Percentiles rank a stretch among this genome's conserved stretches.
Conservation (phyloP, 2,113 vertebrate species). For the Glaucidium brasilianum region DNA sequence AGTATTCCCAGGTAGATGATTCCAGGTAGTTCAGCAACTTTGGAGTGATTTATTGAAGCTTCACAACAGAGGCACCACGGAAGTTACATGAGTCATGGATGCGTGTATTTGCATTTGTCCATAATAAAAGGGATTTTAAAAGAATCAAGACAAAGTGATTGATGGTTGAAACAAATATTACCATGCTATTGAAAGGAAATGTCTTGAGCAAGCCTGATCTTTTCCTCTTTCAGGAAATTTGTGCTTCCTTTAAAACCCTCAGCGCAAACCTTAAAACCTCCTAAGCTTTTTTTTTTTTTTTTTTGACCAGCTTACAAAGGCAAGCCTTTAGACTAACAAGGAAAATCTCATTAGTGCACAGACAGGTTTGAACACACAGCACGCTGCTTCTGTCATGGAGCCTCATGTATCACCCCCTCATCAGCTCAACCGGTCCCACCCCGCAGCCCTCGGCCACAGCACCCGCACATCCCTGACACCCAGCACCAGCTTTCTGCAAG, state of each 20-base stretch:
- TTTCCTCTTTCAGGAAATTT: background rate
- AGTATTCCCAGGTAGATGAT: background rate
- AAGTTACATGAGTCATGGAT: background rate
- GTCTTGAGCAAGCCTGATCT: background rate
- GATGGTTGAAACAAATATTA: background rate
- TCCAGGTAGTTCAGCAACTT: background rate
- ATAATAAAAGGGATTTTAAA: background rate
- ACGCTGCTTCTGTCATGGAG: accelerated
- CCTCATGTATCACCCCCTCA: background rate
- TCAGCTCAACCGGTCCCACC: accelerated
- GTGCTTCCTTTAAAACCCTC: background rate
- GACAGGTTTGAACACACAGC: background rate
- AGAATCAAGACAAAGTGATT: background rate
- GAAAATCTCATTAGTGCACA: background rate
- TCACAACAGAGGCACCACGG: accelerated
- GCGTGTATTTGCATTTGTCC: background rate
- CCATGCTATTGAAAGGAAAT: background rate
- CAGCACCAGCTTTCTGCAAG: background rate
- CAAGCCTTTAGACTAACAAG: background rate
- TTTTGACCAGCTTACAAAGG: background rate
- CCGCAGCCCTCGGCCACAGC: background rate
- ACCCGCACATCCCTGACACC: accelerated
- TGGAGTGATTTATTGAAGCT: background rate
- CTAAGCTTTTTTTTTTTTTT: background rate
- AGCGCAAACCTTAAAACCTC: background rate